A percentile compares a stretch with the other conserved stretches of the same genome.
Evolutionary conservation across 2,113 vertebrate genomes (phyloP).

Genomic region (Sardina pilchardus): DNA sequence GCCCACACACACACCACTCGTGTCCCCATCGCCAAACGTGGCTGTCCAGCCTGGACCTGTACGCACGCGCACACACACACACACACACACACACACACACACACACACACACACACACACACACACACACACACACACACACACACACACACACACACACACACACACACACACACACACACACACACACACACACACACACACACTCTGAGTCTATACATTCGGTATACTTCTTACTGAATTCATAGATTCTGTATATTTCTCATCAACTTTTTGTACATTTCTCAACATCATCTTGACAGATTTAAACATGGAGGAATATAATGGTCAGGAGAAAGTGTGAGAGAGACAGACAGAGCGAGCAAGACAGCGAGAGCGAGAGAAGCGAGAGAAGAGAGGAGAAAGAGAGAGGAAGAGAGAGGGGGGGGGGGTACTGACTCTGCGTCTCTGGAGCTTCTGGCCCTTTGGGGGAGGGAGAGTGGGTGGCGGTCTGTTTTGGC

Average conservation of each 20-base stretch:
- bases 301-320: not conserved
- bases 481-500: conserved; percentile 48
- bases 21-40: conserved; percentile 75
- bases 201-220: too few relatives aligned
- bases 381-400: too few relatives aligned
- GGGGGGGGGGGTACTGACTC: not conserved
- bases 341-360: not conserved
- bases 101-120: not conserved
- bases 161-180: too few relatives aligned
- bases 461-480: conserved; percentile 49
- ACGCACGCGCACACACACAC: not conserved
- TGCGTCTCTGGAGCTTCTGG: conserved; percentile 49
- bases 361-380: too few relatives aligned
- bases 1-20: conserved; percentile 58
- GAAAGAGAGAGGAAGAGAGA: not conserved
- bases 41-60: conserved; percentile 79
- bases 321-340: not conserved
- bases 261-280: too few relatives aligned
- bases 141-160: too few relatives aligned
- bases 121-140: not conserved
- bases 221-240: too few relatives aligned
- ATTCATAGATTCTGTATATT: too few relatives aligned
- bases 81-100: not conserved
- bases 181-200: too few relatives aligned
- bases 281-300: too few relatives aligned